phyloP scores from a whole-genome alignment of 2,888 invertebrate species.

The Pterostichus madidus region DNA sequence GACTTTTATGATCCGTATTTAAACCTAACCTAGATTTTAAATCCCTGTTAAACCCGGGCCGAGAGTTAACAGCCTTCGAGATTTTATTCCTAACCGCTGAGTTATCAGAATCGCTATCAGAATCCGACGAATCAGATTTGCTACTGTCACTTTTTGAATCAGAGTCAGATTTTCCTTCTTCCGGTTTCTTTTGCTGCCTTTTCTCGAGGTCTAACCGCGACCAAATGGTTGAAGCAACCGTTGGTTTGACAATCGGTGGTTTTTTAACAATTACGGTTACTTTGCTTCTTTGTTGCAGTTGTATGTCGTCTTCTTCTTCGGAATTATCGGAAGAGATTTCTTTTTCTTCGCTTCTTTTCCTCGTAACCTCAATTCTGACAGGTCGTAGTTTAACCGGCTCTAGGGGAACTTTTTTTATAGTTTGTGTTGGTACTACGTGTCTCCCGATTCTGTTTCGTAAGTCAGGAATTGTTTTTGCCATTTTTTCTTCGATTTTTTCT shows the following conservation, averaged over 20 bases:
- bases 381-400: slow-evolving; percentile 43
- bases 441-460: slow-evolving; percentile 28
- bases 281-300: slow-evolving; percentile 74
- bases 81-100: slow-evolving; percentile 68
- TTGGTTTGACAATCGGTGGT: slow-evolving; percentile 71
- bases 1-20: slow-evolving; percentile 72
- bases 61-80: slow-evolving; percentile 59
- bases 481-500: slow-evolving; percentile 71
- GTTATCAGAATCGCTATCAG: slow-evolving; percentile 67
- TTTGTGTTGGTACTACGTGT: slow-evolving; percentile 44
- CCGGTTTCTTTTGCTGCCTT: slow-evolving; percentile 68
- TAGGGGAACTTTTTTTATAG: slow-evolving; percentile 2
- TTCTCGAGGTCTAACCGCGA: slow-evolving; percentile 70
- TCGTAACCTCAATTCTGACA: slow-evolving; percentile 47
- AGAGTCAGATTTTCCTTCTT: slow-evolving; percentile 69
- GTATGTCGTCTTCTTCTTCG: slow-evolving; percentile 67
- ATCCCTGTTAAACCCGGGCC: slow-evolving; percentile 72
- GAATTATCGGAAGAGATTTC: slow-evolving; percentile 67
- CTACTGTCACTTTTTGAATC: slow-evolving; percentile 69
- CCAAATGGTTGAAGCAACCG: slow-evolving; percentile 75
- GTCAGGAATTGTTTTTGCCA: slow-evolving; percentile 68
- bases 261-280: slow-evolving; percentile 75
- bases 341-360: neutral
- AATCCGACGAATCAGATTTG: slow-evolving; percentile 67
- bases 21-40: slow-evolving; percentile 66